phyloP scores from a whole-genome alignment of 2,797 vertebrate species.

The Paramormyrops hopkinsi region DNA sequence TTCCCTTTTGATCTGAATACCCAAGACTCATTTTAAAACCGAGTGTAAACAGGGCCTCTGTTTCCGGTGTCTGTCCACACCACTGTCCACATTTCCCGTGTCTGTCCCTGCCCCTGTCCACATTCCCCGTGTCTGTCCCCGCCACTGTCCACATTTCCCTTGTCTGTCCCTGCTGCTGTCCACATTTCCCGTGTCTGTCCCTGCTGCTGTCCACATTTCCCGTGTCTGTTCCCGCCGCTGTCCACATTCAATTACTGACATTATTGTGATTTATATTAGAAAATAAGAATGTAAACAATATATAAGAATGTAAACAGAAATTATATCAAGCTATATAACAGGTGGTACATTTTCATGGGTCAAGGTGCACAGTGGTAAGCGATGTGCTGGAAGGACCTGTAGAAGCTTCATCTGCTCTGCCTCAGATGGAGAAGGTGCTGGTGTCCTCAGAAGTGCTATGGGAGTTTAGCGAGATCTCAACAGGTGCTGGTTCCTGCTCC shows the following conservation, averaged over 20 bases:
- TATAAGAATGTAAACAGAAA: neutral
- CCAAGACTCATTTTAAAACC: neutral
- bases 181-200: neutral
- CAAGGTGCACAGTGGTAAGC: neutral
- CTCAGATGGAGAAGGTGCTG: conserved; percentile 60
- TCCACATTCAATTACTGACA: neutral
- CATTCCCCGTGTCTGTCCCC: neutral
- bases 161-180: neutral
- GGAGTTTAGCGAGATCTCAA: conserved; percentile 56
- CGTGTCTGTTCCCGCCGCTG: neutral
- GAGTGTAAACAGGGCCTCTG: neutral
- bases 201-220: neutral
- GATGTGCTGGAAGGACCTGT: neutral
- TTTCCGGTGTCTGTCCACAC: neutral
- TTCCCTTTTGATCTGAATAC: neutral
- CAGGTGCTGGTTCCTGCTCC: conserved; percentile 39
- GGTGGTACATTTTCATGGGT: neutral
- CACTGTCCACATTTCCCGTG: neutral
- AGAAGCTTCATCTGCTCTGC: neutral
- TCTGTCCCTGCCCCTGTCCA: neutral
- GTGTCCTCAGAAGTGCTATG: conserved; percentile 50
- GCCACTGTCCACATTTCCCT: neutral
- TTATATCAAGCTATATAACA: neutral
- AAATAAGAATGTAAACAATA: neutral
- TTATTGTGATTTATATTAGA: neutral